Evolutionary conservation across 2,888 invertebrate genomes (phyloP).

Genomic region (Agapetus fuscipes): DNA sequence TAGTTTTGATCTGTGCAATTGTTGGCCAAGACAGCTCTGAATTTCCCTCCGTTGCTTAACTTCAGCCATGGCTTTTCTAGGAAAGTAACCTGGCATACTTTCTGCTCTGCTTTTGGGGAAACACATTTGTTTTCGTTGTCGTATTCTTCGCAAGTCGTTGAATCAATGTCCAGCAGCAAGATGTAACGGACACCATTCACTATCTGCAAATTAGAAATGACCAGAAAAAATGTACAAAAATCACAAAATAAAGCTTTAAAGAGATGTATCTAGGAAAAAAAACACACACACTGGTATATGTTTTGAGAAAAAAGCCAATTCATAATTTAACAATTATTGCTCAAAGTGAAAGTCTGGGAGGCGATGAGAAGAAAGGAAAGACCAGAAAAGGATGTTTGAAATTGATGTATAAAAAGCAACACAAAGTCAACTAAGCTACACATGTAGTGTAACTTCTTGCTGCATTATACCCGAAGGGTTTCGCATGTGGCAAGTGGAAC

Average conservation of each 20-base stretch:
- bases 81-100: constrained; percentile 38
- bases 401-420: no score
- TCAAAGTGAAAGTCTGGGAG: not conserved
- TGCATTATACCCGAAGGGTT: no score
- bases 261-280: no score
- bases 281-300: no score
- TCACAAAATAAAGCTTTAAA: not conserved
- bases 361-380: not conserved
- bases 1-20: constrained; percentile 54
- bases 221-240: constrained; percentile 1
- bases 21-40: constrained; percentile 50
- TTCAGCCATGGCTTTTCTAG: constrained; percentile 57
- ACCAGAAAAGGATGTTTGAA: not conserved
- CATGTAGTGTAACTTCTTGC: no score
- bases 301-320: no score
- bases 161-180: constrained; percentile 41
- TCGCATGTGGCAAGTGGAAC: no score
- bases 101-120: constrained; percentile 25
- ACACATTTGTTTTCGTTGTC: constrained; percentile 28
- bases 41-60: constrained; percentile 45
- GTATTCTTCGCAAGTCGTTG: constrained; percentile 34
- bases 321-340: not conserved
- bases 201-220: constrained; percentile 34
- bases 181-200: constrained; percentile 52
- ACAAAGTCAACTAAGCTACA: no score